phyloP scores from a whole-genome alignment of 2,888 invertebrate species.

The Acrobasis consociella region DNA sequence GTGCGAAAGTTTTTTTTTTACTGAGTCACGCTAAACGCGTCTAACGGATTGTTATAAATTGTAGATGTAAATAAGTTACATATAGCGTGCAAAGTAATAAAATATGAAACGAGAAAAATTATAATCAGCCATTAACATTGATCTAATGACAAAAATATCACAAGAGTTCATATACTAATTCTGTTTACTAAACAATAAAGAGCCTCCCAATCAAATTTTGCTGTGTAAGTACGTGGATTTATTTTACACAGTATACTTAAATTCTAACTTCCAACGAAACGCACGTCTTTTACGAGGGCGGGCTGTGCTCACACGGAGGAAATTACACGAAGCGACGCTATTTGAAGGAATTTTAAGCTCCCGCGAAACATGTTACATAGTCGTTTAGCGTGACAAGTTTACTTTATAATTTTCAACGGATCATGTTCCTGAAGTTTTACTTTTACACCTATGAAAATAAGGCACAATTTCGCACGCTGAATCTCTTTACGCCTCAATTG shows the following conservation, averaged over 20 bases:
- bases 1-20: no score
- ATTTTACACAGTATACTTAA: neutral
- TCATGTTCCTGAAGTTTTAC: conserved; percentile 1
- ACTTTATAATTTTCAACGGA: conserved; percentile 46
- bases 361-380: conserved; percentile 52
- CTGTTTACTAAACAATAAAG: no score
- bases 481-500: conserved; percentile 22
- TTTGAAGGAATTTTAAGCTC: conserved; percentile 56
- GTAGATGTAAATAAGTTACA: no score
- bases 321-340: conserved; percentile 53
- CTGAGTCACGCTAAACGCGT: no score
- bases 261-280: conserved; percentile 27
- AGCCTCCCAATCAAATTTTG: no score
- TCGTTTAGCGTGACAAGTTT: conserved; percentile 52
- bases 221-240: neutral
- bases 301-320: conserved; percentile 39
- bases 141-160: no score
- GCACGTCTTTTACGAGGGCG: conserved; percentile 38
- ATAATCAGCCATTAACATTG: no score
- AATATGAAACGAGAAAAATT: no score
- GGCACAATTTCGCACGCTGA: conserved; percentile 10
- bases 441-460: neutral
- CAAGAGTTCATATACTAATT: no score
- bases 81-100: no score
- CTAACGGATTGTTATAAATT: no score